Base-by-base conservation (phyloP, 2,888 invertebrate genomes). In the Nephrocerus scutellatus region DNA sequence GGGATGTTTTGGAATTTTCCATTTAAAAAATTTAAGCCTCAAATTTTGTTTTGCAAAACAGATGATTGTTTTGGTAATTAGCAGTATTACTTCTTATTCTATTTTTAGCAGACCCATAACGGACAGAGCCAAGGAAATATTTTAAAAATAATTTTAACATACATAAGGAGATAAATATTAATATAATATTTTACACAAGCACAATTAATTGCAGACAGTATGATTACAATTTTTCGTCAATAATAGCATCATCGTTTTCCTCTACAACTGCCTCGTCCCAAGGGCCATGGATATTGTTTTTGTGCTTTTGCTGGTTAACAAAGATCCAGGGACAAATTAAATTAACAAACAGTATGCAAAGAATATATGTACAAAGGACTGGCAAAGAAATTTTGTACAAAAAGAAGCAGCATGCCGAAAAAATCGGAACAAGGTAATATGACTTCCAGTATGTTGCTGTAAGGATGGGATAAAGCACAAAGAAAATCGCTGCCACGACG, bases 241-340 rank as follows among this genome's bases (percentile, higher is more conserved):
- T 51, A 43, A 52, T 57, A 21, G 48, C 50, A 23, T 60, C 59
- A 15, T 51, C 57, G 45, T 61, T 53, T 67, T 79, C 77, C 56
- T 76, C 77, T 47, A 82, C 80, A 52, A 87, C 71, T 9, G 96
- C 96, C 62, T 97, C 96, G 66, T 96, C 96, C 96, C 96, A 97
- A 1, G 96, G 96, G 0, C 96, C 96, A 66, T 95, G 85, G 46
- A 93, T 95, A 66, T 93, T 96, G 56, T 85, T 82, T 59, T 90
- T 91, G 60, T 82, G 80, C 23, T 72, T 78, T 58, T 88, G 86
- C 72, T 82, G 84, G 36, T 68, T 71, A 0, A 85, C 78, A 69
- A 87, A 91, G 61, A 81, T 74, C 4, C 76, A 60, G 0, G 90
- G 90, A 59, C 84, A 88, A 33, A 82, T 68, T 8, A 83, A 58